Percentiles rank a stretch among this genome's conserved stretches.
Conservation (phyloP, 2,113 vertebrate genomes). For the Egretta garzetta region DNA sequence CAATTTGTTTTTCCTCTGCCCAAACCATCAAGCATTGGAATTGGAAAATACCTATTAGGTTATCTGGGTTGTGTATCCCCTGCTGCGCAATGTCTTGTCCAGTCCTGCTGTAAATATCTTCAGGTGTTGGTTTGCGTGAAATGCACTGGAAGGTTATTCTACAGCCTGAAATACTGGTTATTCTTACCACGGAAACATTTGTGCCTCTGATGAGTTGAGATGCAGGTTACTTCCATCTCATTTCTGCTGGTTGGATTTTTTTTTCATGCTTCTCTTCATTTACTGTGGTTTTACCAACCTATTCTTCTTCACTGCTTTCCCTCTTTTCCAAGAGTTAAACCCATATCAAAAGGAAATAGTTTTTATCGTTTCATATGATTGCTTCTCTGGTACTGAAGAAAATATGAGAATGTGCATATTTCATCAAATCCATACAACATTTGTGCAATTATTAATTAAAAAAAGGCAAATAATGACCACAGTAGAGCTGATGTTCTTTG, state of each 20-base stretch:
- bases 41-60: conserved; percentile 12
- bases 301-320: background rate
- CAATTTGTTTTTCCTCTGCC: background rate
- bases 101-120: background rate
- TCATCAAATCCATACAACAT: background rate
- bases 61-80: background rate
- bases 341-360: background rate
- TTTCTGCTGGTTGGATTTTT: background rate
- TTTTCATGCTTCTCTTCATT: background rate
- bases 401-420: background rate
- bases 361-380: background rate
- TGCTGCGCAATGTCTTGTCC: background rate
- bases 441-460: background rate
- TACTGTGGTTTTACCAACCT: background rate
- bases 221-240: background rate
- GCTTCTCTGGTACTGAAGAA: background rate
- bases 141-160: background rate
- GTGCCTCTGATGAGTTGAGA: background rate
- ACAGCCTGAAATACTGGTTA: background rate
- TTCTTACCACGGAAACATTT: background rate
- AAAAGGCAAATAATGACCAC: background rate
- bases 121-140: background rate
- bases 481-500: background rate
- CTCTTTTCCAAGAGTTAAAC: background rate
- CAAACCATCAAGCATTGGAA: background rate